Evolutionary conservation across 2,797 vertebrate genomes (phyloP).

Genomic region (Oreonectes daqikongensis): DNA sequence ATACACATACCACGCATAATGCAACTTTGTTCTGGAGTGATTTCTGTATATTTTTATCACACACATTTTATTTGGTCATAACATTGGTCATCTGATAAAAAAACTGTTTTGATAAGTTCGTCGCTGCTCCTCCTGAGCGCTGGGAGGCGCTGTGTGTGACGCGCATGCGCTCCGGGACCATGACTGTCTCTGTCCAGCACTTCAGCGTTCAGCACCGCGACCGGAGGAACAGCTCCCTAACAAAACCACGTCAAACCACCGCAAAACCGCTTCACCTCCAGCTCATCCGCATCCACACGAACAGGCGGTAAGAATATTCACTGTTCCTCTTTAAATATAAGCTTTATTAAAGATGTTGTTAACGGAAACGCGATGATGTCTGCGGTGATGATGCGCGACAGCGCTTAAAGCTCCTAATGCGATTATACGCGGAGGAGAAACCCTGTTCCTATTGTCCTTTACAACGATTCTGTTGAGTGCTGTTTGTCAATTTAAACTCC

Average conservation of each 20-base stretch:
- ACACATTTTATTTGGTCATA: too few relatives aligned
- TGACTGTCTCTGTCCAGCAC: constrained; percentile 80
- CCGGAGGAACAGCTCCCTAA: constrained; percentile 45
- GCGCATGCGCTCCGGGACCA: constrained; percentile 50
- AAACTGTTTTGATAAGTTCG: neutral
- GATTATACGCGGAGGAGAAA: constrained; percentile 26
- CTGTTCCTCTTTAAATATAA: neutral
- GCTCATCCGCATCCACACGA: neutral
- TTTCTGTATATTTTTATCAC: too few relatives aligned
- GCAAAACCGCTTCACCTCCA: neutral
- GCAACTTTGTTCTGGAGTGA: too few relatives aligned
- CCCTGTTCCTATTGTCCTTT: constrained; percentile 16
- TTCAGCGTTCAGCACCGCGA: constrained; percentile 72
- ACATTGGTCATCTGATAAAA: too few relatives aligned
- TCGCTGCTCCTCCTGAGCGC: constrained; percentile 63
- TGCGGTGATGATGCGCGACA: neutral
- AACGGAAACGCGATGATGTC: neutral
- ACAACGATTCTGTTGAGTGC: neutral
- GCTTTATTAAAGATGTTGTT: too few relatives aligned
- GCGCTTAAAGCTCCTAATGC: constrained; percentile 30
- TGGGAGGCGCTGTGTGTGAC: constrained; percentile 58
- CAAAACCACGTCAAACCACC: constrained; percentile 5
- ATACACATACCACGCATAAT: too few relatives aligned
- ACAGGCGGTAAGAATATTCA: neutral
- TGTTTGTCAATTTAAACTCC: neutral